Evolutionary conservation across 2,113 vertebrate genomes (phyloP).

Genomic region (Miniopterus natalensis): DNA sequence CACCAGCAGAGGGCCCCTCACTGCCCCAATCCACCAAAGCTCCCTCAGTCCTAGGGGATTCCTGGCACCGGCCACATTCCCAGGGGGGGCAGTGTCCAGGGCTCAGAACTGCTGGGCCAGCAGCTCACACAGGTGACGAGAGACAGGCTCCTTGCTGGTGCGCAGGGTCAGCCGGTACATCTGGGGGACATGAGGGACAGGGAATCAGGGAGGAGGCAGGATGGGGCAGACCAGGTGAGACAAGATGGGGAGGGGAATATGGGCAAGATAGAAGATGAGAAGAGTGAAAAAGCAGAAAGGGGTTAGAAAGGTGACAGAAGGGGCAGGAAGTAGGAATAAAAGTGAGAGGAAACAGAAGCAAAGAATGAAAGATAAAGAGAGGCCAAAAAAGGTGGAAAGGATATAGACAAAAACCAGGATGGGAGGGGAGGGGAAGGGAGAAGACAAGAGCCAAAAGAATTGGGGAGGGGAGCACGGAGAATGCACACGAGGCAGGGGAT

Average conservation of each 20-base stretch:
- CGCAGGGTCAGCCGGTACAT: conserved; percentile 97
- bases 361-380: not conserved
- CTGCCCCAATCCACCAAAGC: conserved; percentile 77
- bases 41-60: conserved; percentile 73
- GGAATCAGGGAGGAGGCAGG: not conserved
- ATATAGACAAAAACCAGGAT: too few species aligned
- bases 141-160: conserved; percentile 95
- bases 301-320: not conserved
- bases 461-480: not conserved
- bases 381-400: not conserved
- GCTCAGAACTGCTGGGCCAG: conserved; percentile 92
- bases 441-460: not conserved
- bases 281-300: not conserved
- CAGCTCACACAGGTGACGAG: conserved; percentile 94
- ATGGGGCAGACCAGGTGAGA: not conserved
- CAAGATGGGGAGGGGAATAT: not conserved
- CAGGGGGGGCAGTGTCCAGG: conserved; percentile 48
- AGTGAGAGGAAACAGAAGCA: not conserved
- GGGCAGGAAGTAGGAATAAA: not conserved
- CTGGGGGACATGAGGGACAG: conserved; percentile 72
- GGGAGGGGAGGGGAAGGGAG: not conserved
- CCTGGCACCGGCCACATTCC: conserved; percentile 36
- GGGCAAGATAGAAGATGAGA: too few species aligned
- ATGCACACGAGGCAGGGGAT: not conserved
- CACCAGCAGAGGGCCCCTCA: conserved; percentile 88